These are phyloP conservation scores for Papilio xuthus DNA, from an alignment of 1,140 invertebrate species.

Conservation along the genomic window DNA sequence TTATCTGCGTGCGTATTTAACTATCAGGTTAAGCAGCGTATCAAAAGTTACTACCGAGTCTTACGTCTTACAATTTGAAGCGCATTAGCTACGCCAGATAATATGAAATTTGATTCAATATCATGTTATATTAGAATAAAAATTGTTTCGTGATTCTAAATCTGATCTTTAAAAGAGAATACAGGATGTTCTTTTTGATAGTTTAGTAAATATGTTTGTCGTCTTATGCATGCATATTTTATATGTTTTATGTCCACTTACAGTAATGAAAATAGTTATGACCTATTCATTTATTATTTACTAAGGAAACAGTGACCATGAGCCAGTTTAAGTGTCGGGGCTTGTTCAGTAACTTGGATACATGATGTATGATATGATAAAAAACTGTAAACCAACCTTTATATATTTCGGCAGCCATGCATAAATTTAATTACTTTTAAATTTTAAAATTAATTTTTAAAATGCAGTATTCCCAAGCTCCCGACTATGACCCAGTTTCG, in stretches of 20 bases:
- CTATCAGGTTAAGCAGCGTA: not conserved
- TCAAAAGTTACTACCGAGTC: not conserved
- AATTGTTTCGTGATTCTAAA: not conserved
- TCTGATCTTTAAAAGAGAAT: not conserved
- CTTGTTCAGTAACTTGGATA: not conserved
- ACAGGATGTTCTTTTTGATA: too few relatives aligned
- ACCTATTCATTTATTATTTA: not conserved
- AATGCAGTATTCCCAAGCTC: constrained; percentile 14
- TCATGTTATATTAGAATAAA: not conserved
- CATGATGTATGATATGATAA: not conserved
- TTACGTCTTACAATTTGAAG: not conserved
- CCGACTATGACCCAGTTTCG: constrained; percentile 57
- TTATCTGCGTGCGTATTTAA: constrained; percentile 1
- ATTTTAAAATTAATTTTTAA: not conserved
- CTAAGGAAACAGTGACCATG: not conserved
- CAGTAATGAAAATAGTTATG: not conserved
- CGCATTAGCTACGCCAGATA: not conserved
- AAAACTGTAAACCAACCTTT: not conserved
- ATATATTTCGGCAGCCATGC: not conserved
- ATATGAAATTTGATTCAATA: not conserved
- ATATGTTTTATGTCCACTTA: not conserved
- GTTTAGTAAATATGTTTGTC: too few relatives aligned
- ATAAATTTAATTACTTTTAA: not conserved
- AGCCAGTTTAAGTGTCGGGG: not conserved
- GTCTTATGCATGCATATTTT: not conserved